Conservation (phyloP, 1,140 invertebrate species). For the Microvelia longipes region DNA sequence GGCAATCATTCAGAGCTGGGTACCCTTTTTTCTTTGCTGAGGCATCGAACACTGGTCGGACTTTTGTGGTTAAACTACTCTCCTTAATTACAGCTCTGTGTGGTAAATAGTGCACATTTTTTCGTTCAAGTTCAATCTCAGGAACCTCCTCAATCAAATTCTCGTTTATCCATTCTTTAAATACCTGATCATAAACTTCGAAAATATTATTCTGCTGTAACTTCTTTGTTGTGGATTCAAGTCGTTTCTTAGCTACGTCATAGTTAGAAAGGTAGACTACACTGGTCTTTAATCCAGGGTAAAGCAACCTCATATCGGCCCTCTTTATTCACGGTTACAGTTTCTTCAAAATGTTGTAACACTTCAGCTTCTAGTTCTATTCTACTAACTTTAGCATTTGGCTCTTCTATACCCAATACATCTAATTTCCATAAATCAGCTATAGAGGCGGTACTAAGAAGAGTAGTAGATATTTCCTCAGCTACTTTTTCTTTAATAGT, state of each 20-base stretch:
- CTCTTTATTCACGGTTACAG: constrained; percentile 1
- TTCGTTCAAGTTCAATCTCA: background rate
- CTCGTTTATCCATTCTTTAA: background rate
- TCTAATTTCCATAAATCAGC: constrained; percentile 3
- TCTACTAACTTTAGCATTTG: background rate
- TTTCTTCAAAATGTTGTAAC: background rate
- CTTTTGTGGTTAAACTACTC: no score
- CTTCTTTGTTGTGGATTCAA: background rate
- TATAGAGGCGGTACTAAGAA: no score
- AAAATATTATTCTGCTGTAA: background rate
- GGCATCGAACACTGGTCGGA: no score
- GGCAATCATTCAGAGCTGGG: background rate
- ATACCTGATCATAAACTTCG: background rate
- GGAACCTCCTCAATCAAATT: no score
- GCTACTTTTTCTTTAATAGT: no score
- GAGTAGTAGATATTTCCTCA: no score
- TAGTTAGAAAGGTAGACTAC: background rate
- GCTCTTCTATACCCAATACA: background rate
- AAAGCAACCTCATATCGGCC: background rate
- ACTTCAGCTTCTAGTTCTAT: background rate
- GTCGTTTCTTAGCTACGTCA: background rate
- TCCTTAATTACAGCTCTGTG: constrained; percentile 1
- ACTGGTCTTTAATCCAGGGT: constrained; percentile 2
- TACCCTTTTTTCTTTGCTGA: background rate
- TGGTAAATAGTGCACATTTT: constrained; percentile 1